Conservation (phyloP, 2,888 invertebrate species). For the Dicyrtoma fusca region DNA sequence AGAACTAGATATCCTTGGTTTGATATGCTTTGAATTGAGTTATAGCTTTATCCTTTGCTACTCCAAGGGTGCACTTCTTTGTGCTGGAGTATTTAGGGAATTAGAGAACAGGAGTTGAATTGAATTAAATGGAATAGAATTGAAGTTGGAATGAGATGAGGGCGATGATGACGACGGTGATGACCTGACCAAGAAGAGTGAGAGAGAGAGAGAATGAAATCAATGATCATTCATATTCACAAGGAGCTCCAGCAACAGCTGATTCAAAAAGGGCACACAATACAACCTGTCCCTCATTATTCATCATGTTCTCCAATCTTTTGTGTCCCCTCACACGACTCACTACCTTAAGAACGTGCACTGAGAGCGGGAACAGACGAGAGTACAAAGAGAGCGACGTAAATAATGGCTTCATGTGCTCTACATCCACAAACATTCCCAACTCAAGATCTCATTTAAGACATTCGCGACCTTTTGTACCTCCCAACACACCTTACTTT, state of each 20-base stretch:
- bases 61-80: too few relatives aligned
- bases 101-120: background rate
- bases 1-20: too few relatives aligned
- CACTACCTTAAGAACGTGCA: slow-evolving; percentile 12
- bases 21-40: too few relatives aligned
- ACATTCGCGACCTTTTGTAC: slow-evolving; percentile 16
- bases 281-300: slow-evolving; percentile 35
- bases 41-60: too few relatives aligned
- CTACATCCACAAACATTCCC: background rate
- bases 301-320: slow-evolving; percentile 8
- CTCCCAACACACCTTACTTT: background rate
- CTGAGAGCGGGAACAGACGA: background rate
- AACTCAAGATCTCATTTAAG: slow-evolving; percentile 18
- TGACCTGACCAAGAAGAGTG: background rate
- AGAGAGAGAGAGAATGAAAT: background rate
- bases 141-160: background rate
- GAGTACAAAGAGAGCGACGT: background rate
- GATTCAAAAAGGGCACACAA: slow-evolving; percentile 28
- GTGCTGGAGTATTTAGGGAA: background rate
- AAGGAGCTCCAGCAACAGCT: background rate
- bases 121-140: background rate
- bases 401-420: slow-evolving; percentile 7
- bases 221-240: slow-evolving; percentile 31
- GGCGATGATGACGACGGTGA: background rate
- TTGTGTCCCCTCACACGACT: too few relatives aligned